Evolutionary conservation across 2,113 vertebrate genomes (phyloP), one percentile per base, ranked within the genome.

Genomic region (Hemibagrus wyckioides): DNA sequence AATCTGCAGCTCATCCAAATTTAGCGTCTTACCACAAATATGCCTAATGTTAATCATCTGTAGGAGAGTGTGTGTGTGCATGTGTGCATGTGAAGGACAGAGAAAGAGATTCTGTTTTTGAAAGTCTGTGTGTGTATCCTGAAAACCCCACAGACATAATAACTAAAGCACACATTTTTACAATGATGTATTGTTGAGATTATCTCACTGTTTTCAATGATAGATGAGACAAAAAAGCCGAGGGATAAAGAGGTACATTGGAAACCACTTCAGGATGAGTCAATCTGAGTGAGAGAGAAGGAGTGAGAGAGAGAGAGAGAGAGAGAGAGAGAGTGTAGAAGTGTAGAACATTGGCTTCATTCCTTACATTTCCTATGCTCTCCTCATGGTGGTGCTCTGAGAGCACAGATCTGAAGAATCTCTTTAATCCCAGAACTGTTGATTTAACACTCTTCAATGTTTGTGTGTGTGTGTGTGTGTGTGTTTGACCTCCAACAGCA

Each of bases 401-500:
- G 87, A 85, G 85, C 90, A 87, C 56, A 79, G 69, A 85, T 86
- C 65, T 52, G 25, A 80, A 82, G 50, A 59, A 39, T 63, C 57
- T 57, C 17, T 85, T 30, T 56, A 56, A 83, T 54, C 19, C 75
- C 5, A 36, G 67, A 28, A 33, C n/a, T 71, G 65, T 75, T 75
- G 28, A 57, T 61, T 61, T 75, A 83, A 36, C 15, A 17, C n/a
- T 76, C 3, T 14, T 65, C 48, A 85, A 61, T 90, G 73, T 77
- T 23, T 81, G 63, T 36, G 61, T 67, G 9, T 14, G 59, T 82
- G 48, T 75, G 54, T 71, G n/a, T 77, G 57, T 67, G 61, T 82
- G 67, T 79, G 33, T 85, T 41, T 88, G 73, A 88, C 76, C 85
- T 80, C 41, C 44, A 0, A 6, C 94, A 98, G 97, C 97, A 96